Evolutionary conservation across 2,888 invertebrate genomes (phyloP).

Genomic region (Acleris literana): DNA sequence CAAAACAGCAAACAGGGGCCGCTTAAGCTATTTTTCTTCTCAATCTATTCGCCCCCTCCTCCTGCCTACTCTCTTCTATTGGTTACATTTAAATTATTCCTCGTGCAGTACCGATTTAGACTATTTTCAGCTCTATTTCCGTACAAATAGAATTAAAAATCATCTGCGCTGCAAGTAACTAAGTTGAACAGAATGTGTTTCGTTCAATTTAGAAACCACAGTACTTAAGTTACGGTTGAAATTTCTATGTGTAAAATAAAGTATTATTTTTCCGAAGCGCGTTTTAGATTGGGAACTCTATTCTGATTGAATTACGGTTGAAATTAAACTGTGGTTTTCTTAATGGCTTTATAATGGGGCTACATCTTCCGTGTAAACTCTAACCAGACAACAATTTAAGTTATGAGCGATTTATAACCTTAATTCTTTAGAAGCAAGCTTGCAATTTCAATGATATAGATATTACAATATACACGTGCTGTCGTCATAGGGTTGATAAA

Average conservation of each 20-base stretch:
- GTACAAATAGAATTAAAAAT: background rate
- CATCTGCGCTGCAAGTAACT: background rate
- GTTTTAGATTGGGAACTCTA: background rate
- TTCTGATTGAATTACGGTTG: background rate
- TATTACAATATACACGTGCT: too few relatives aligned
- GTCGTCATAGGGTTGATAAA: too few relatives aligned
- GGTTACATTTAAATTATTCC: background rate
- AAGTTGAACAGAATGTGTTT: too few relatives aligned
- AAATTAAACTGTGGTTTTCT: background rate
- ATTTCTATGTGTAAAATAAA: background rate
- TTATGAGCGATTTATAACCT: too few relatives aligned
- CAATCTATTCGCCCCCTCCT: background rate
- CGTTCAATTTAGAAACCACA: too few relatives aligned
- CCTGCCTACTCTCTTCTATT: constrained; percentile 3
- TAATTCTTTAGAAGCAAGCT: too few relatives aligned
- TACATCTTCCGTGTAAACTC: too few relatives aligned
- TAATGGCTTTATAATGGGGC: too few relatives aligned
- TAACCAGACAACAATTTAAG: too few relatives aligned
- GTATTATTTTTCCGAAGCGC: background rate
- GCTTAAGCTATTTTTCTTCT: background rate
- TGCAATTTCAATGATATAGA: too few relatives aligned
- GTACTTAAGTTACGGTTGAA: too few relatives aligned
- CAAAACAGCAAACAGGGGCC: too few relatives aligned
- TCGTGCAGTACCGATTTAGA: background rate
- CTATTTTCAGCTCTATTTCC: background rate